Base-by-base conservation (phyloP, 1,140 invertebrate species). In the Eueides isabella region DNA sequence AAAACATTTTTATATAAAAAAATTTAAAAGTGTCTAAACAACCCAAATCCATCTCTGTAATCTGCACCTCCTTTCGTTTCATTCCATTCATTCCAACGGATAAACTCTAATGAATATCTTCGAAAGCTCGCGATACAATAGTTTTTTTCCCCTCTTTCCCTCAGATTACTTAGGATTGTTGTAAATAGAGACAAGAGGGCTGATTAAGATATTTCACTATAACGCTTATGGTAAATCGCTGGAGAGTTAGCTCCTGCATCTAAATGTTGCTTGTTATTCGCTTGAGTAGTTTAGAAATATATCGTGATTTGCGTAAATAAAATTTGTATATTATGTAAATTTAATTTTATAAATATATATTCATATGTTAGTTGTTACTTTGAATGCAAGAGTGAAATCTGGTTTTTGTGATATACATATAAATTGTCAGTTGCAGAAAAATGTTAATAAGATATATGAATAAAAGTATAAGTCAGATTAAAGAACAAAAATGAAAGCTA, bases 81-180 rank as follows among this genome's bases (percentile, higher is more conserved):
- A 80, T 82, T 80, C 72, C 80, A 83, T 84, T 84, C 79, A 86
- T 84, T 88, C 72, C 78, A 64, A 48, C 76, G 82, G 80, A 88
- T 84, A 82, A 87, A 81, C 76, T 78, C 75, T 84, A 88, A 87
- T 83, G 85, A 87, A 85, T 87, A 85, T 86, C 76, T 82, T 82
- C 77, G 78, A 64, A 79, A 81, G 67, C 75, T 76, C 73, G 71
- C 67, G 70, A 74, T 80, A 77, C 74, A 76, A 70, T 82, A 80
- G 79, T 78, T 80, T 77, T 78, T 72, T 75, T 67, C 66, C 62
- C 69, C 72, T 72, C 77, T 80, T 79, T 79, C 71, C 74, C 62
- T 71, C 74, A 75, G 76, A 80, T 82, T 83, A 79, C 81, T 75
- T 76, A 48, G 38, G 66, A 29, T 30, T 62, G 72, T 67, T 79